These are phyloP conservation scores for Sebastes iracundus DNA, from an alignment of 2,797 vertebrate species.

Conservation along the genomic window DNA sequence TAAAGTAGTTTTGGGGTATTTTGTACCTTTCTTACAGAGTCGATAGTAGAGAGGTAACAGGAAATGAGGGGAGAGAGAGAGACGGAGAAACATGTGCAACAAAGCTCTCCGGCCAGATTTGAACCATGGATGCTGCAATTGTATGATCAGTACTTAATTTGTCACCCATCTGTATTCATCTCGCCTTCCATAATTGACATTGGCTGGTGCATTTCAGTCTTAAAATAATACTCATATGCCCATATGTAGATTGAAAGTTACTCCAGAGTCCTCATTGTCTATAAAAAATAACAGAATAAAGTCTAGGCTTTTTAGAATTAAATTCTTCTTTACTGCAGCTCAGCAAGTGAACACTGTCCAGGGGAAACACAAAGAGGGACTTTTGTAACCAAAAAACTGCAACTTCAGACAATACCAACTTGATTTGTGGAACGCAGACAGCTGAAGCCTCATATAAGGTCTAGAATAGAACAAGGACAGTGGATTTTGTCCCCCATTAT, in stretches of 20 bases:
- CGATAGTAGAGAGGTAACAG: too few relatives aligned
- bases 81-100: too few relatives aligned
- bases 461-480: not conserved
- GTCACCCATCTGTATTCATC: not conserved
- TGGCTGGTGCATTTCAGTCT: not conserved
- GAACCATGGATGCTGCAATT: too few relatives aligned
- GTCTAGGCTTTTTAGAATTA: not conserved
- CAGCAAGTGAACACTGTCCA: not conserved
- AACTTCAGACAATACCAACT: not conserved
- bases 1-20: not conserved
- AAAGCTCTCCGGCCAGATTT: too few relatives aligned
- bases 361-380: not conserved
- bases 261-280: not conserved
- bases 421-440: not conserved
- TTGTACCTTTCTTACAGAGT: not conserved
- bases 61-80: too few relatives aligned
- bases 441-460: not conserved
- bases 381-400: not conserved
- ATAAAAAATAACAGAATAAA: not conserved
- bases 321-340: not conserved
- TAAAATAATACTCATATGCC: too few relatives aligned
- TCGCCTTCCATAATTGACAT: not conserved
- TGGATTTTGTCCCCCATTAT: too few relatives aligned
- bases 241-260: too few relatives aligned
- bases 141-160: too few relatives aligned